These are phyloP conservation scores for Ypsolopha scabrella DNA, from an alignment of 2,888 invertebrate genomes.

Conservation along the genomic window DNA sequence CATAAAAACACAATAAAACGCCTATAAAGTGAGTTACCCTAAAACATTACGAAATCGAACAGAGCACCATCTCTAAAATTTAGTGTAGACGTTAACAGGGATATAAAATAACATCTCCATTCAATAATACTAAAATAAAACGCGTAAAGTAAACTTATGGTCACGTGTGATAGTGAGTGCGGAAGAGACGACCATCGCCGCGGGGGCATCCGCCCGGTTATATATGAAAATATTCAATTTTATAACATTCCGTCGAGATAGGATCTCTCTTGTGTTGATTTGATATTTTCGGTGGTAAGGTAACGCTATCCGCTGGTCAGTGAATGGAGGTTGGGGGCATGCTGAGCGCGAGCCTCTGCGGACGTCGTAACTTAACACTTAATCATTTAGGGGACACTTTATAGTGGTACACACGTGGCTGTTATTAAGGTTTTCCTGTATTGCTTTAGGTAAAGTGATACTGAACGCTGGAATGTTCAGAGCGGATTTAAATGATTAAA, in stretches of 20 bases:
- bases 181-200: conserved; percentile 38
- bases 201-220: conserved; percentile 43
- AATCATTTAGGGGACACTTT: conserved; percentile 64
- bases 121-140: conserved; percentile 36
- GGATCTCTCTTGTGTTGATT: conserved; percentile 60
- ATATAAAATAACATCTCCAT: conserved; percentile 68
- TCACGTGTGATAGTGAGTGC: conserved; percentile 18
- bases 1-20: no score
- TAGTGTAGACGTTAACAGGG: conserved; percentile 58
- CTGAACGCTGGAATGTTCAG: neutral
- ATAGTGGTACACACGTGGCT: conserved; percentile 29
- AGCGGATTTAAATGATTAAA: no score
- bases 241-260: conserved; percentile 63
- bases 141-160: conserved; percentile 42
- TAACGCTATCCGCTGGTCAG: conserved; percentile 51
- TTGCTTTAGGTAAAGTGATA: neutral
- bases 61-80: conserved; percentile 30
- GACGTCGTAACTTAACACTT: conserved; percentile 65
- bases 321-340: conserved; percentile 53
- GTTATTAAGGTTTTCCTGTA: neutral
- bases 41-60: no score
- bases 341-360: conserved; percentile 51
- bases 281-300: conserved; percentile 67
- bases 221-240: conserved; percentile 67
- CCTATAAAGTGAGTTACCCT: no score